Evolutionary conservation across 2,888 invertebrate species (phyloP).

Genomic region (Perdita meconis): DNA sequence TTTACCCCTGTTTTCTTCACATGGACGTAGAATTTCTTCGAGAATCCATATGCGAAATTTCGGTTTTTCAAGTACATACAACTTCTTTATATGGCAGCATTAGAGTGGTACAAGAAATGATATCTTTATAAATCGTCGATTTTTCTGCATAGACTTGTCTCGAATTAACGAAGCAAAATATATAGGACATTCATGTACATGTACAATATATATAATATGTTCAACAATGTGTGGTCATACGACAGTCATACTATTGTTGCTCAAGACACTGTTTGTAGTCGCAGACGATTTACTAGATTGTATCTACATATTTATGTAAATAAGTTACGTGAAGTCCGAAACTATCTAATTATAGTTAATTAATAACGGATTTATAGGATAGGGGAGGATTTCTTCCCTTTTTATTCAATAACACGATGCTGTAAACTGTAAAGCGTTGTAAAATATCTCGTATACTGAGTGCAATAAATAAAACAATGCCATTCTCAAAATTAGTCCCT

Average conservation of each 20-base stretch:
- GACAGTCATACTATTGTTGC: neutral
- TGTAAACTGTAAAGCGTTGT: neutral
- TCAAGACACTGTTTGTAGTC: neutral
- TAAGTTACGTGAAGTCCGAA: neutral
- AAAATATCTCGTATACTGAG: neutral
- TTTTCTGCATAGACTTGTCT: slow-evolving; percentile 34
- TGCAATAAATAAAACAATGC: neutral
- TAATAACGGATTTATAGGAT: neutral
- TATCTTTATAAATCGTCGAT: slow-evolving; percentile 32
- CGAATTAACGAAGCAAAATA: slow-evolving; percentile 41
- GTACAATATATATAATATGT: slow-evolving; percentile 7
- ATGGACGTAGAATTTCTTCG: slow-evolving; percentile 5
- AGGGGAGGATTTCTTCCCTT: neutral
- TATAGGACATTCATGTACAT: neutral
- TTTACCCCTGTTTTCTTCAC: neutral
- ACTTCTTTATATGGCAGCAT: slow-evolving; percentile 54
- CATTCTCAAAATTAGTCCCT: no score
- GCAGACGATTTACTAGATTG: neutral
- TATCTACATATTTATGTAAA: neutral
- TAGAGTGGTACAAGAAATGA: slow-evolving; percentile 38
- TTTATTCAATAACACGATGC: neutral
- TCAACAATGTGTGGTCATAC: slow-evolving; percentile 4
- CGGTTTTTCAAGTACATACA: slow-evolving; percentile 10
- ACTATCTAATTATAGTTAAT: neutral
- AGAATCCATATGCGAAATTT: slow-evolving; percentile 22